phyloP scores from a whole-genome alignment of 2,113 vertebrate species.

The Setophaga coronata region DNA sequence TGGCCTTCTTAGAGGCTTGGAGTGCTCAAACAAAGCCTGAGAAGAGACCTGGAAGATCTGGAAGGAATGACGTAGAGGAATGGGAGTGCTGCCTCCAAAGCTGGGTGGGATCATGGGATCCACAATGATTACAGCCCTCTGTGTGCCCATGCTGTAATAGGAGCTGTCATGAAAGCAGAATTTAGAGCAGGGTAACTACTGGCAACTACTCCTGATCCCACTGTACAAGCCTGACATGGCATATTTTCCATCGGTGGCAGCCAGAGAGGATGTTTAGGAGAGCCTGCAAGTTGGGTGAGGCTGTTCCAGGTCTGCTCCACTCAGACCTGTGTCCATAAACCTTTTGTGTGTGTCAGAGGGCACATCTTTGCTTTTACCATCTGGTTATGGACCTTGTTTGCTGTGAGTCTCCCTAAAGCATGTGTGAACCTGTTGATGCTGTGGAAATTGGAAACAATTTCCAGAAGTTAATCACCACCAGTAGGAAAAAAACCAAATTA shows the following conservation, averaged over 20 bases:
- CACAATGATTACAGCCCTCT: not conserved
- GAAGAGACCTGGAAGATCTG: not conserved
- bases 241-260: not conserved
- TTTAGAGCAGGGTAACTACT: not conserved
- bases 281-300: not conserved
- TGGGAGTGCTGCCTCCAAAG: not conserved
- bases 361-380: not conserved
- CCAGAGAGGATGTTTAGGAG: not conserved
- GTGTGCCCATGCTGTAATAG: not conserved
- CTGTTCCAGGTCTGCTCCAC: not conserved
- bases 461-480: not conserved
- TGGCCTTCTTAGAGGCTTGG: not conserved
- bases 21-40: not conserved
- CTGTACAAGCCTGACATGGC: not conserved
- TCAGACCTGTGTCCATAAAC: not conserved
- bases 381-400: not conserved
- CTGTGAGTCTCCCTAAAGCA: not conserved
- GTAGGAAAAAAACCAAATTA: not conserved
- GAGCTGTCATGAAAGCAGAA: not conserved
- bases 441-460: not conserved
- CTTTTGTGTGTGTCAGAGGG: not conserved
- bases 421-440: not conserved
- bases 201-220: fast-evolving
- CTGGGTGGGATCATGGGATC: not conserved
- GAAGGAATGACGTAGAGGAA: not conserved